Evolutionary conservation across 2,797 vertebrate species (phyloP).

Genomic region (Spheniscus humboldti): DNA sequence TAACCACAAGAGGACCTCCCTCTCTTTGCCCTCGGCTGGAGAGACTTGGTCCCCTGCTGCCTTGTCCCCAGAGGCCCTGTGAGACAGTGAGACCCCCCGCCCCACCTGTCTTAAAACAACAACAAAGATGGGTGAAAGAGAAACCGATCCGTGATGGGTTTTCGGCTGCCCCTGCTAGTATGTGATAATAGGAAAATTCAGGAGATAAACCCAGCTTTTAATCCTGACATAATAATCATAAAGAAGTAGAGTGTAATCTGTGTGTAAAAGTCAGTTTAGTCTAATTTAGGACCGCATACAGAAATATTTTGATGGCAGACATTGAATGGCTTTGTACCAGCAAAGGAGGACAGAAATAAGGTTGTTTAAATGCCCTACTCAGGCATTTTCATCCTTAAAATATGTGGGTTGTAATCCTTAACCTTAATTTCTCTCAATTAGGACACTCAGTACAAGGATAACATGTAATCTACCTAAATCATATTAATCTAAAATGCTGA

Average conservation of each 20-base stretch:
- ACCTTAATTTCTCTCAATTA: background rate
- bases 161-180: background rate
- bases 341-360: background rate
- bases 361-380: background rate
- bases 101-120: background rate
- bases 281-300: background rate
- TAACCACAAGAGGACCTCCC: background rate
- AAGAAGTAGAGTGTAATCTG: background rate
- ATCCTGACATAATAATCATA: background rate
- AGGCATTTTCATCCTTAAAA: background rate
- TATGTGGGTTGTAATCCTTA: background rate
- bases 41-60: background rate
- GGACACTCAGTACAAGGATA: background rate
- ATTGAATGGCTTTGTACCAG: background rate
- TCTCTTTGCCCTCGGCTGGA: background rate
- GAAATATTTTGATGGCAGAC: background rate
- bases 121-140: rapidly evolving
- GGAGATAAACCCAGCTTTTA: background rate
- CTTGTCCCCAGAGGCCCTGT: background rate
- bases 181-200: background rate
- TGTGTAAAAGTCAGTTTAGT: background rate
- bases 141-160: background rate
- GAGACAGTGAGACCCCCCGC: background rate
- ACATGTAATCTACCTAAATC: background rate
- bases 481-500: background rate